phyloP scores from a whole-genome alignment of 2,113 vertebrate genomes.

The Protomyctophum bolini region DNA sequence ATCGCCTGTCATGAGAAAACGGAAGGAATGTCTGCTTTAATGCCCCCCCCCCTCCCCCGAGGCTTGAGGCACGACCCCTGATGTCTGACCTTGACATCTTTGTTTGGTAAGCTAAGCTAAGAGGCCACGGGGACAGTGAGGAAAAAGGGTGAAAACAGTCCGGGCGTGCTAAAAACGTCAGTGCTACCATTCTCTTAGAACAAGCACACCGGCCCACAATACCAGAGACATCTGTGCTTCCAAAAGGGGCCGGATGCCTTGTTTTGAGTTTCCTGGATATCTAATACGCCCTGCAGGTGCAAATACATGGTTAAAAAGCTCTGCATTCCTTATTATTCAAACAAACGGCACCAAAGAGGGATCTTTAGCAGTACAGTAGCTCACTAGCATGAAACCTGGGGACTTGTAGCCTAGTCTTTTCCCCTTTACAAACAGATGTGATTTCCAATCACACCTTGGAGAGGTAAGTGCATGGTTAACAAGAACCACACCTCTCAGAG shows the following conservation, averaged over 20 bases:
- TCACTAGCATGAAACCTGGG: neutral
- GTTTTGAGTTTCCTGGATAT: constrained; percentile 75
- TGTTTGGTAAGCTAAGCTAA: constrained; percentile 66
- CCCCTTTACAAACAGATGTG: neutral
- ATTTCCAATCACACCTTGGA: neutral
- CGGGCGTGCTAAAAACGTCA: constrained; percentile 7
- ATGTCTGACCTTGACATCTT: constrained; percentile 56
- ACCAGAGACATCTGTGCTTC: constrained; percentile 41
- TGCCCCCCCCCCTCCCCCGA: constrained; percentile 41
- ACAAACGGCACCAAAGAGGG: constrained; percentile 42
- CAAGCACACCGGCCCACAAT: constrained; percentile 28
- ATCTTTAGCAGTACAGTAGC: constrained; percentile 4
- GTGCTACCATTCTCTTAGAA: constrained; percentile 7
- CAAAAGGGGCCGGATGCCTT: constrained; percentile 58
- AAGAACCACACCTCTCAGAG: constrained; percentile 36
- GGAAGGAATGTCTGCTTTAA: constrained; percentile 59
- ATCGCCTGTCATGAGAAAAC: constrained; percentile 66
- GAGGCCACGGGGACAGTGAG: constrained; percentile 16
- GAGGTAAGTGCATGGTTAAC: constrained; percentile 37
- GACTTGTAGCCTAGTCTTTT: neutral
- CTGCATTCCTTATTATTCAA: constrained; percentile 23
- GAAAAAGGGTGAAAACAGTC: neutral
- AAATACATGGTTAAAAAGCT: constrained; percentile 12
- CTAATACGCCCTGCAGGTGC: constrained; percentile 78
- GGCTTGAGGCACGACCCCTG: constrained; percentile 48